Base-by-base conservation (phyloP, 2,888 invertebrate genomes). In the Notodonta ziczac region DNA sequence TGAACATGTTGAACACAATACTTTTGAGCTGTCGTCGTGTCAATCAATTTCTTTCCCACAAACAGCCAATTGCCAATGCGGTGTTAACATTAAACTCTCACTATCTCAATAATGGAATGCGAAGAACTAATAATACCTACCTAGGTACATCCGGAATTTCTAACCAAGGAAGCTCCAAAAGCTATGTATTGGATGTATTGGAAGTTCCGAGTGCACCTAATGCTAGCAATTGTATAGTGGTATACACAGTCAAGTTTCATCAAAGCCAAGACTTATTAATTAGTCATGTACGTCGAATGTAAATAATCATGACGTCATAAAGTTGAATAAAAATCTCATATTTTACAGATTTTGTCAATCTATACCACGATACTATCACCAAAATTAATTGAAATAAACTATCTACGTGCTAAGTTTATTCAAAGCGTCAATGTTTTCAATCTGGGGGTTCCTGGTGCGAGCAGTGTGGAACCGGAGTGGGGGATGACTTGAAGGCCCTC, bases 381-480 rank as follows among this genome's bases (percentile, higher is more conserved):
- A 66, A 69, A 59, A 64, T 58, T 57, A 73, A 66, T 85, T 80
- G 76, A 67, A 82, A 81, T 77, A 79, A 57, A 68, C 82, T 84
- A 85, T 65, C 80, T 85, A 81, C 39, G 7, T 57, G 72, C 67
- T 74, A 72, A 32, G 64, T 67, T 72, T 60, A 59, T 54, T 61
- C 14, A 58, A 58, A 60, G 52, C 59, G 14, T 57, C 32, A 46
- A 50, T 32, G 12, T 67, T 52, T 71, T 91, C 87, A 90, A 77
- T 92, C 90, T n/a, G 91, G 90, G 0, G 90, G 91, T 58, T 89
- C 83, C 51, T 93, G 88, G 70, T 91, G 91, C 2, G 93, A 92
- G 90, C 93, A 91, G 78, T 93, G 93, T 35, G 93, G 90, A 5
- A 91, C 84, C 0, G 93, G 91, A 0, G 91, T 88, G 1, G 93